Base-by-base conservation (phyloP, 2,888 invertebrate species). In the Arrhopalites spinosus region DNA sequence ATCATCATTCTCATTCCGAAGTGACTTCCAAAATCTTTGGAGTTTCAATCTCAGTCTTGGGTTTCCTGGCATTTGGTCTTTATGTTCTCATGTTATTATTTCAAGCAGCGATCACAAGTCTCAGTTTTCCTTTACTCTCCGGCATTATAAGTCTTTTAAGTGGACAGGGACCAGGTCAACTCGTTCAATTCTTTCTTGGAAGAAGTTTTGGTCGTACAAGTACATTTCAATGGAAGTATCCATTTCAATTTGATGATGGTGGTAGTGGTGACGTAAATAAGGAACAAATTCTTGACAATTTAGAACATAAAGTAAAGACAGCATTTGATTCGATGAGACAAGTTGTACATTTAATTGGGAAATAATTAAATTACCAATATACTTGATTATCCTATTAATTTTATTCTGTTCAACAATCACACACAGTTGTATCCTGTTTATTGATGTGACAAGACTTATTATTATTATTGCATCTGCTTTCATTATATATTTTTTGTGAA, bases 81-180 rank as follows among this genome's bases (percentile, higher is more conserved):
- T 75, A 75, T 50, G 43, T 75, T 29, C 5, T 75, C n/a, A 53
- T 30, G 63, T 47, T 75, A 13, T 2, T 75, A 1, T 75, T 69
- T 30, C 74, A 75, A 29, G 29, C 69, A 13, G 69, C 69, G 2
- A 30, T 69, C 0, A 53, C 68, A n/a, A 63, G 43, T 8, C 20
- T 75, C n/a, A 75, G 30, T 68, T 69, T 75, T 23, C 74, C 74
- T 2, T 30, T 66, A 17, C n/a, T 75, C 1, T 61, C 61, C 17
- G 71, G 71, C 0, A 72, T 72, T 8, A 72, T 72, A n/a, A 36
- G 59, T 15, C 45, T 72, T 20, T 3, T 72, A 1, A 45, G 25
- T 27, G 71, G 71, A 0, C 61, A 72, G 25, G 71, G 71, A 61
- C 61, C 61, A 7, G 36, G 27, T 17, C 45, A 23, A 25, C 23